Evolutionary conservation across 2,888 invertebrate genomes (phyloP).

Genomic region (Xanthia togata): DNA sequence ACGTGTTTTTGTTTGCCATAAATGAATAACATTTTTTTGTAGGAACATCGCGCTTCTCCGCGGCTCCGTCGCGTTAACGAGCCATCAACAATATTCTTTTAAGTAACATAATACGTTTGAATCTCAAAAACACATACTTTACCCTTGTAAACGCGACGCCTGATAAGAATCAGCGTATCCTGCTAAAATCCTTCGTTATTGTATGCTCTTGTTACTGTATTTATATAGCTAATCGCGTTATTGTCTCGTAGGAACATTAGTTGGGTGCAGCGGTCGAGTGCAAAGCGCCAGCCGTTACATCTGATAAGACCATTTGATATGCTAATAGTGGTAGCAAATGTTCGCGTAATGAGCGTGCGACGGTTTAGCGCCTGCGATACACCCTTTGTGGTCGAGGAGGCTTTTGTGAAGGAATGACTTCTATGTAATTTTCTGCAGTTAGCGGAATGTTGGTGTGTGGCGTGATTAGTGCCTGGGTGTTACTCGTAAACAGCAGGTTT

Average conservation of each 20-base stretch:
- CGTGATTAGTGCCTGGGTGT: slow-evolving; percentile 14
- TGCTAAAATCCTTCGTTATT: slow-evolving; percentile 68
- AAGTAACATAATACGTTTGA: slow-evolving; percentile 26
- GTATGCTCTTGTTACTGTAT: slow-evolving; percentile 81
- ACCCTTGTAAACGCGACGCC: slow-evolving; percentile 61
- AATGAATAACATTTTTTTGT: background rate
- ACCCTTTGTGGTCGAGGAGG: slow-evolving; percentile 56
- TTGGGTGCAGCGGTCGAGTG: slow-evolving; percentile 69
- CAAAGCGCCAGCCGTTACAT: slow-evolving; percentile 81
- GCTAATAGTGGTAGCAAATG: slow-evolving; percentile 86
- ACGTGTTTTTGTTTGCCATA: background rate
- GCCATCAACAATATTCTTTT: background rate
- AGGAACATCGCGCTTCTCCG: background rate
- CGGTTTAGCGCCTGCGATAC: slow-evolving; percentile 80
- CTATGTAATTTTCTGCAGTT: slow-evolving; percentile 58
- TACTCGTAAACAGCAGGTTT: slow-evolving; percentile 1
- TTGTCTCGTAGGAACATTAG: slow-evolving; percentile 79
- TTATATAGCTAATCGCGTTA: slow-evolving; percentile 84
- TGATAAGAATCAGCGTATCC: slow-evolving; percentile 70
- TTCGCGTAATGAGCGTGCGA: slow-evolving; percentile 84
- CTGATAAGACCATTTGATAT: slow-evolving; percentile 87
- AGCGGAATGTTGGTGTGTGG: slow-evolving; percentile 38
- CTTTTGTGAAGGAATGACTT: slow-evolving; percentile 60
- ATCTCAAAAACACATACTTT: slow-evolving; percentile 52
- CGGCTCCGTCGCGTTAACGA: background rate